Evolutionary conservation across 2,113 vertebrate species (phyloP).

Genomic region (Noctilio leporinus): DNA sequence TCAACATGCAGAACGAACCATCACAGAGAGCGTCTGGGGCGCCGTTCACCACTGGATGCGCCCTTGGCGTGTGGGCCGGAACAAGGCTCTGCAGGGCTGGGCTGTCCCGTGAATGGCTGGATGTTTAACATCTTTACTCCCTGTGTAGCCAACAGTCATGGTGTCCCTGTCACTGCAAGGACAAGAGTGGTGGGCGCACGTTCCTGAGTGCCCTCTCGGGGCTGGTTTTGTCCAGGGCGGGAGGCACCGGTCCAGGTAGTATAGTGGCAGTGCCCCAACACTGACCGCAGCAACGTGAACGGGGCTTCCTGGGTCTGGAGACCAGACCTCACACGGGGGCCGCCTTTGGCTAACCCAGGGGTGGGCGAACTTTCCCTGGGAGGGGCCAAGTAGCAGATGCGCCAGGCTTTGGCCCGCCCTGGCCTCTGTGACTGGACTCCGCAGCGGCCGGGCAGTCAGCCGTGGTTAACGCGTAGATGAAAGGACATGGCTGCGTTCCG

Average conservation of each 20-base stretch:
- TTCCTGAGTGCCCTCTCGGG: no score
- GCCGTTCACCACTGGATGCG: neutral
- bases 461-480: neutral
- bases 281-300: no score
- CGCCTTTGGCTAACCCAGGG: neutral
- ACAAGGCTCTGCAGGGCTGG: neutral
- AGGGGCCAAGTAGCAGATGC: neutral
- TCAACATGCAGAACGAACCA: neutral
- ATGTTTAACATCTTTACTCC: neutral
- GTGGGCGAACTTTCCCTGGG: neutral
- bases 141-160: neutral
- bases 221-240: no score
- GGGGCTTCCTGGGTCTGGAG: neutral
- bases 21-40: neutral
- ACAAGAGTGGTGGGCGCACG: neutral
- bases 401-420: neutral
- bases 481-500: neutral
- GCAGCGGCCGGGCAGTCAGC: rapidly evolving
- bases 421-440: neutral
- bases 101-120: neutral
- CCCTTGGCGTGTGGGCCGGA: neutral
- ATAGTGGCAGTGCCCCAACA: no score
- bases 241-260: neutral
- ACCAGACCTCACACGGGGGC: neutral
- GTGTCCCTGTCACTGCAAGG: neutral